Evolutionary conservation across 2,797 vertebrate genomes (phyloP), one percentile per base, ranked within the genome.

Genomic region (Sebastes matsubarae): DNA sequence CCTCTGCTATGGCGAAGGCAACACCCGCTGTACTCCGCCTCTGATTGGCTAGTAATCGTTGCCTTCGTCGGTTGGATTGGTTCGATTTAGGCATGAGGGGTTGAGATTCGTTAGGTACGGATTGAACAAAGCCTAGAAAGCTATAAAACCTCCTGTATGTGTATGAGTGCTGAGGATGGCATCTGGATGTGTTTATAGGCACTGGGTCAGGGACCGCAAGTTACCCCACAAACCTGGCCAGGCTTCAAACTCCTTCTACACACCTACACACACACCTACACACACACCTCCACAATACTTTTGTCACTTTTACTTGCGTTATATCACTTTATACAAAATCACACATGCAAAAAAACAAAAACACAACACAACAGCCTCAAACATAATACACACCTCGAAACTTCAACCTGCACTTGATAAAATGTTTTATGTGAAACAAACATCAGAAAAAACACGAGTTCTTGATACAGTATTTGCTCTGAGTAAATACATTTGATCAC

Each of bases 151-250:
- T 85, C 64, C 46, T 85, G 1, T 61, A 61, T 2, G 55, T 85
- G 2, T 59, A 59, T 78, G 52, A 68, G 52, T 27, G 58, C 36
- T 74, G 36, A 58, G 73, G 79, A 78, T 85, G 75, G 68, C 92
- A 94, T 91, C 87, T 92, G 93, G 90, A 84, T 84, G 24, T 80
- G 86, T 89, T 93, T 92, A 91, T 61, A 83, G 75, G 74, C 84
- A 91, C 79, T 87, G 84, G 92, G 90, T 93, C 91, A 92, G 73
- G 13, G 77, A 90, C 86, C 67, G 22, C 87, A 88, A 88, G 90
- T 92, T 91, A 92, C 90, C 85, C 32, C 27, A 8, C 63, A 75
- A 89, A 83, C 32, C 81, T 78, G 84, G 81, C 68, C 30, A 58
- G 42, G 57, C 70, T 79, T 78, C 76, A 81, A 11, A 68, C 55